phyloP scores from a whole-genome alignment of 2,888 invertebrate species.

The Eristalis intricaria region DNA sequence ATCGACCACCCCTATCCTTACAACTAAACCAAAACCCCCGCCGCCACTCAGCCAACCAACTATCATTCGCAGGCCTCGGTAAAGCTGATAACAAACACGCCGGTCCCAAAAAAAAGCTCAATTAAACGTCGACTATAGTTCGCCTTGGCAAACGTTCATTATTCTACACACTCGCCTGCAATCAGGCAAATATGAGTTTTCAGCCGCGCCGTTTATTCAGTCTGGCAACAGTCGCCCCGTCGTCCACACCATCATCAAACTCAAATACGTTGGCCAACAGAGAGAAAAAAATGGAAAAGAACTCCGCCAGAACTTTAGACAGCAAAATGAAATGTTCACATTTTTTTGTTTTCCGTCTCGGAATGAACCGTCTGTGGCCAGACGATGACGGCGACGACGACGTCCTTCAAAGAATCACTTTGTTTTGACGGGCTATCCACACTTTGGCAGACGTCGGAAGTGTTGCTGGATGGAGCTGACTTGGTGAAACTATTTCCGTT shows the following conservation, averaged over 20 bases:
- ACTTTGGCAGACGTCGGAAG: background rate
- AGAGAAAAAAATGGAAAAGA: constrained; percentile 2
- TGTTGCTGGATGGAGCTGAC: background rate
- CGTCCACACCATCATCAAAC: background rate
- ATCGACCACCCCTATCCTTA: background rate
- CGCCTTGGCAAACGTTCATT: constrained; percentile 16
- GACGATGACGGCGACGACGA: constrained; percentile 21
- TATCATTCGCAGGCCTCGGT: background rate
- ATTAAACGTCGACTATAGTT: constrained; percentile 10
- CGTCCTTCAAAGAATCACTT: constrained; percentile 60
- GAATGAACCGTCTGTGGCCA: constrained; percentile 39
- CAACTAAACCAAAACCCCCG: background rate
- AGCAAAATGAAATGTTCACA: constrained; percentile 26
- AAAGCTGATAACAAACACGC: background rate
- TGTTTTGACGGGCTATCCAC: constrained; percentile 55
- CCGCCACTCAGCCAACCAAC: background rate
- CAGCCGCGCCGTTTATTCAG: constrained; percentile 27
- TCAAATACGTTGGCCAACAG: background rate
- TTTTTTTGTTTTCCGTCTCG: background rate
- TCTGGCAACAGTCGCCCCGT: constrained; percentile 19
- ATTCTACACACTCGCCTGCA: constrained; percentile 32
- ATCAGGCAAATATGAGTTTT: constrained; percentile 37
- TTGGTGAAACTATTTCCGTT: background rate
- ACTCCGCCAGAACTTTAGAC: constrained; percentile 12
- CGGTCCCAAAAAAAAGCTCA: constrained; percentile 4